Evolutionary conservation across 2,113 vertebrate genomes (phyloP), one percentile per base, ranked within the genome.

Genomic region (Formicarius rufipectus): DNA sequence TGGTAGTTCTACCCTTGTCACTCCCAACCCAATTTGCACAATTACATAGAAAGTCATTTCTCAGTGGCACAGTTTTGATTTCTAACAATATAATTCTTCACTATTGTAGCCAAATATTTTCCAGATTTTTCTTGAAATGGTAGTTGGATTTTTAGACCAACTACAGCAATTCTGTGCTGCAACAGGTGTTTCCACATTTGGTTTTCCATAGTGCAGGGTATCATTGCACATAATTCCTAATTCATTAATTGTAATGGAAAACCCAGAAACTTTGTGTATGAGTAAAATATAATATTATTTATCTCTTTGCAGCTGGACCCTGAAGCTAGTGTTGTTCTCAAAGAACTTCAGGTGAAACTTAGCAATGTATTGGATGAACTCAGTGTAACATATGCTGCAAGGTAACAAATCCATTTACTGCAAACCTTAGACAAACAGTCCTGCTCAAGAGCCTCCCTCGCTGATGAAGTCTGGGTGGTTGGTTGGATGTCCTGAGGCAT

Each of bases 281-380:
- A 31, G 17, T 53, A 50, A 86, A 81, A 75, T 87, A 37, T 87
- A 84, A 96, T 52, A 10, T 47, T 66, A 11, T 49, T 92, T 78
- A 6, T 96, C 52, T 98, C 91, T 97, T 96, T 98, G 68, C 98
- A 99, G 99, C 95, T 99, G 98, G 99, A 99, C 96, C 97, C 98
- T 27, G 99, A 99, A 97, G 99, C 99, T 63, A 99, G 99, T 73
- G 93, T 96, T 76, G 94, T 98, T 94, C 98, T 99, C 21, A 99
- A 99, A 97, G 99, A 99, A 97, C 98, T 99, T 87, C 99, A 99
- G 96, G 98, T 98, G 87, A 99, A 99, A 97, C 99, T 99, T 84
- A 99, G 98, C 92, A 98, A 94, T 1, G 99, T 99, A 16, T 96
- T 99, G 97, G 99, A 99, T 97, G 98, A 99, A 84, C 99, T 99